Evolutionary conservation across 2,888 invertebrate genomes (phyloP).

Genomic region (Eustalomyia histrio): DNA sequence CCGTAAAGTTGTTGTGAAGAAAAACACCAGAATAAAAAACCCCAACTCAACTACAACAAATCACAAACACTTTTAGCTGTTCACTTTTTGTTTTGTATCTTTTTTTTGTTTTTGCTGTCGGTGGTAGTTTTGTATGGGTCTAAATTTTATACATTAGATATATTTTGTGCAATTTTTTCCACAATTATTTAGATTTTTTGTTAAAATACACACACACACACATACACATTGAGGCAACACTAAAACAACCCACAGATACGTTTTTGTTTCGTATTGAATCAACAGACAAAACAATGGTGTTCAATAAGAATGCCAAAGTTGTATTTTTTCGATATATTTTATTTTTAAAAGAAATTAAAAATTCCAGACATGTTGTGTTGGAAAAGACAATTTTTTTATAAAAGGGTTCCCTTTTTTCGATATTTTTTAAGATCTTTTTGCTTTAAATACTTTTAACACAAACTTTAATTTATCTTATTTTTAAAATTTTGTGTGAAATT

Average conservation of each 20-base stretch:
- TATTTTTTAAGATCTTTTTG: not conserved
- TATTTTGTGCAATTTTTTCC: not conserved
- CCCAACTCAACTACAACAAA: not conserved
- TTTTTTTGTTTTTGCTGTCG: not conserved
- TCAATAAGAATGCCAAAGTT: slow-evolving; percentile 23
- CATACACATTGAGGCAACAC: not conserved
- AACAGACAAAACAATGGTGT: slow-evolving; percentile 25
- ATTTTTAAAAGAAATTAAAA: slow-evolving; percentile 3
- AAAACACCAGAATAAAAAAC: not conserved
- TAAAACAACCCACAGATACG: slow-evolving; percentile 12
- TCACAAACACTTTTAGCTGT: not conserved
- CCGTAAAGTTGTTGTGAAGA: not conserved
- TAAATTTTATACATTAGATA: not conserved
- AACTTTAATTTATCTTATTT: not conserved
- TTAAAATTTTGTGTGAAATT: no score
- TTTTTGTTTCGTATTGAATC: not conserved
- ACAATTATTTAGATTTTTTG: slow-evolving; percentile 9
- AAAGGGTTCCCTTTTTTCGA: not conserved
- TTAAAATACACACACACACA: slow-evolving; percentile 4
- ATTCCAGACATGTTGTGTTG: slow-evolving; percentile 9
- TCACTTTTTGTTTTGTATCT: slow-evolving; percentile 6
- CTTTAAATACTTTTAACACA: not conserved
- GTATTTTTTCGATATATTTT: slow-evolving; percentile 6
- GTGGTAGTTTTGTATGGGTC: not conserved
- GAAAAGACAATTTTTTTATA: not conserved